Evolutionary conservation across 2,113 vertebrate genomes (phyloP).

Genomic region (Corynorhinus townsendii): DNA sequence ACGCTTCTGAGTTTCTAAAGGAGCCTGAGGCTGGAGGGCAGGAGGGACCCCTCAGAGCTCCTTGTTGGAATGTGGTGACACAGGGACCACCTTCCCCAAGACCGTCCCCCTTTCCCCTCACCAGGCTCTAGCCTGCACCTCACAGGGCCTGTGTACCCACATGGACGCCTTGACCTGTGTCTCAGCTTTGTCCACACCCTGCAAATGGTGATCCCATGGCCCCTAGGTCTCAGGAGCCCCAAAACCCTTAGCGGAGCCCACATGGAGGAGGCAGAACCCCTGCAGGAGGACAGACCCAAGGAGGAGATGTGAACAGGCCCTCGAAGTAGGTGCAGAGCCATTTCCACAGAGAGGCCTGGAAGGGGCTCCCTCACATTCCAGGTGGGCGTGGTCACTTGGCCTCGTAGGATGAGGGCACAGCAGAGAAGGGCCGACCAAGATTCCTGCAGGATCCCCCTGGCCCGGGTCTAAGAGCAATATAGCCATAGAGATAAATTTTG

Average conservation of each 20-base stretch:
- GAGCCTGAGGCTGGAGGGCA: not conserved
- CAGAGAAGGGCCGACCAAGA: not conserved
- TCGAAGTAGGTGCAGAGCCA: not conserved
- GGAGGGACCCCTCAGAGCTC: not conserved
- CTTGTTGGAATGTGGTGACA: not conserved
- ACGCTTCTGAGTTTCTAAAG: not conserved
- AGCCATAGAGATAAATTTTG: not conserved
- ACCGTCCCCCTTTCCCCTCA: not conserved
- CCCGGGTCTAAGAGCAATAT: fast-evolving
- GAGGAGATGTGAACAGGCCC: not conserved
- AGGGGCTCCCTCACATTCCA: not conserved
- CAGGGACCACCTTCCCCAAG: not conserved
- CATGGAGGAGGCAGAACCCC: not conserved
- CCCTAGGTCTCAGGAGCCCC: not conserved
- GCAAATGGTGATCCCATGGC: not conserved
- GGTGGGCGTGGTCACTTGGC: not conserved
- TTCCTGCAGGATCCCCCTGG: not conserved
- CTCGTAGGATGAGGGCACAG: not conserved
- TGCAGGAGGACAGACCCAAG: not conserved
- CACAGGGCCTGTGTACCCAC: too few species aligned
- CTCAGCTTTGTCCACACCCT: not conserved
- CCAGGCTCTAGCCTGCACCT: not conserved
- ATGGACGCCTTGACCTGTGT: too few species aligned
- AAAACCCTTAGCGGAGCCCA: not conserved
- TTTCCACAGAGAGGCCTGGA: not conserved